Conservation (phyloP, 2,113 vertebrate genomes). For the Toxotes chatareus region DNA sequence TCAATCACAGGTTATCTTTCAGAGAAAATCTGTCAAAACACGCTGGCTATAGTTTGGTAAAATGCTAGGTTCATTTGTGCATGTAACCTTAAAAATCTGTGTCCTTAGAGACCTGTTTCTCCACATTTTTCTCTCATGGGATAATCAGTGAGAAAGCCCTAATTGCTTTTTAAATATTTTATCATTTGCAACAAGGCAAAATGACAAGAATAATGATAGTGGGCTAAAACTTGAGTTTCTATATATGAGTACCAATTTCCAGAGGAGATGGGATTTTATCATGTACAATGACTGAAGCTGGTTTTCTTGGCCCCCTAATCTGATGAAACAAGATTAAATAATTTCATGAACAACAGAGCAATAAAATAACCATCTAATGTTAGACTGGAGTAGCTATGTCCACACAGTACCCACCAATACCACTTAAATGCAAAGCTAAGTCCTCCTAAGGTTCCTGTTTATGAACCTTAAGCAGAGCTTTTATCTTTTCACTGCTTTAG, state of each 20-base stretch:
- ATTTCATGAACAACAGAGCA: background rate
- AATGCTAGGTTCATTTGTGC: background rate
- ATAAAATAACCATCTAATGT: background rate
- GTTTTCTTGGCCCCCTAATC: background rate
- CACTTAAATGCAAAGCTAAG: too few species aligned
- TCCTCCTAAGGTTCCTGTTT: too few species aligned
- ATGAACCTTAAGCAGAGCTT: too few species aligned
- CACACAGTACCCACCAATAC: background rate
- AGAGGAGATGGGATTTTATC: slow-evolving; percentile 5
- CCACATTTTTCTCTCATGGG: background rate
- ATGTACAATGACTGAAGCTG: background rate
- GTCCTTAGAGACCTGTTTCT: background rate
- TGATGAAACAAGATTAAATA: background rate
- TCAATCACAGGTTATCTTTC: background rate
- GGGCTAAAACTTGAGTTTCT: background rate
- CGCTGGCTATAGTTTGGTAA: background rate
- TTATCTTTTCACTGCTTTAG: too few species aligned
- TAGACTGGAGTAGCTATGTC: background rate
- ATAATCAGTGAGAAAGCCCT: background rate
- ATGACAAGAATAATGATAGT: background rate
- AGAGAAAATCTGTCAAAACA: background rate
- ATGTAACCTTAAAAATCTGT: background rate
- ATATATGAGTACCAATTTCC: background rate
- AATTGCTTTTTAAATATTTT: slow-evolving; percentile 1
- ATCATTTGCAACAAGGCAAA: background rate